Percentiles rank a stretch among this genome's conserved stretches.
phyloP scores from a whole-genome alignment of 2,888 invertebrate species.

The Neocrepidodera transversa region DNA sequence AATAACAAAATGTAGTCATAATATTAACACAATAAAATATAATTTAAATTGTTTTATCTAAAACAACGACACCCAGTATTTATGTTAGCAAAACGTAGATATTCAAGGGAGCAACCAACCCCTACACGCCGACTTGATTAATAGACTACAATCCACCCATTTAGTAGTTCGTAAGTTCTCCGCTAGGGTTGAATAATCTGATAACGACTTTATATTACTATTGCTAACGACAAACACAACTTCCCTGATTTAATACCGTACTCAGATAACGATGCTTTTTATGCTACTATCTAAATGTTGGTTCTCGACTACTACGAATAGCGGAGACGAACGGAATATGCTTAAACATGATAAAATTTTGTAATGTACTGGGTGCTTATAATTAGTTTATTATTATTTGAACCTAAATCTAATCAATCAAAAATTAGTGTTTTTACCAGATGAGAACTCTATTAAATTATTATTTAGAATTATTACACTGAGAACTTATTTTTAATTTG shows the following conservation, averaged over 20 bases:
- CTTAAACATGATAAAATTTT: neutral
- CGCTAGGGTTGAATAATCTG: constrained; percentile 55
- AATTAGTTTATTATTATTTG: too few relatives aligned
- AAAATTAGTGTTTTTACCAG: too few relatives aligned
- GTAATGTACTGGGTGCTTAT: too few relatives aligned
- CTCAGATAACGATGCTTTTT: constrained; percentile 29
- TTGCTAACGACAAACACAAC: constrained; percentile 45
- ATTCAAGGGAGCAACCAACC: constrained; percentile 39
- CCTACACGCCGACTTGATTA: constrained; percentile 51
- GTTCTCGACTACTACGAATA: neutral
- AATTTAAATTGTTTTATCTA: constrained; percentile 49
- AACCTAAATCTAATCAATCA: too few relatives aligned
- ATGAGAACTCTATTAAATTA: too few relatives aligned
- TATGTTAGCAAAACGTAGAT: constrained; percentile 51
- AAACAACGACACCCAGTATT: constrained; percentile 51
- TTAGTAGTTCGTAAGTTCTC: constrained; percentile 56
- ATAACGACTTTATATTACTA: constrained; percentile 55
- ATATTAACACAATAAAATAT: constrained; percentile 48
- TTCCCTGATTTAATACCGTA: constrained; percentile 41
- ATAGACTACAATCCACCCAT: constrained; percentile 56
- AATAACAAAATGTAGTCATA: too few relatives aligned
- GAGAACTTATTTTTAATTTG: too few relatives aligned
- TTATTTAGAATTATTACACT: too few relatives aligned
- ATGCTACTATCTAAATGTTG: neutral
- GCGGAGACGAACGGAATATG: neutral